These are phyloP conservation scores for Galendromus occidentalis DNA, from an alignment of 1,140 invertebrate genomes.

Conservation along the genomic window DNA sequence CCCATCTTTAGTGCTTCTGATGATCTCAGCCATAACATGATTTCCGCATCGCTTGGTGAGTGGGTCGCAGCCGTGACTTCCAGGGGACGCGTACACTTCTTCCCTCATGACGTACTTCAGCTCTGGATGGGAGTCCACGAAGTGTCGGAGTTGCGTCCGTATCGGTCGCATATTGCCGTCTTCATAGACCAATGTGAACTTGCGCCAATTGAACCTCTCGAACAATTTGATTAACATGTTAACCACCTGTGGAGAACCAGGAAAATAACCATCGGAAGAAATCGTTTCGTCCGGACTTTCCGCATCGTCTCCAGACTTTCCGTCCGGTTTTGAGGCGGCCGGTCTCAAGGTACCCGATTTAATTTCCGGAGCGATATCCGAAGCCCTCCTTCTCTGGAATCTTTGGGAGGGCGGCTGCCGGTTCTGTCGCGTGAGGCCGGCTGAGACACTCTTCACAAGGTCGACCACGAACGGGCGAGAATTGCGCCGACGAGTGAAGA, in stretches of 20 bases:
- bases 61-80: not conserved
- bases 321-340: no score
- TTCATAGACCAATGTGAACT: not conserved
- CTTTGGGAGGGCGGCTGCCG: no score
- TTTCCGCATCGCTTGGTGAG: not conserved
- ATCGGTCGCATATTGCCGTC: not conserved
- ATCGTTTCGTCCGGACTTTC: no score
- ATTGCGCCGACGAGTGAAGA: no score
- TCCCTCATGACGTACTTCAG: not conserved
- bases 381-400: no score
- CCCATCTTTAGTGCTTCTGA: not conserved
- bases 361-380: no score
- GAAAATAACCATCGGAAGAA: no score
- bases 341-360: no score
- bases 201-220: not conserved
- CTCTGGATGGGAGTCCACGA: not conserved
- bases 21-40: not conserved
- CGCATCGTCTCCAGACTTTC: no score
- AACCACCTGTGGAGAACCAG: not conserved
- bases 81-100: not conserved
- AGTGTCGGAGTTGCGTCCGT: not conserved
- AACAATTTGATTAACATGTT: not conserved
- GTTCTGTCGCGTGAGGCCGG: no score
- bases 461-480: no score
- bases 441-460: no score